Percentiles rank a stretch among this genome's conserved stretches.
Conservation (phyloP, 1,140 invertebrate genomes). For the Sarcophaga bullata region DNA sequence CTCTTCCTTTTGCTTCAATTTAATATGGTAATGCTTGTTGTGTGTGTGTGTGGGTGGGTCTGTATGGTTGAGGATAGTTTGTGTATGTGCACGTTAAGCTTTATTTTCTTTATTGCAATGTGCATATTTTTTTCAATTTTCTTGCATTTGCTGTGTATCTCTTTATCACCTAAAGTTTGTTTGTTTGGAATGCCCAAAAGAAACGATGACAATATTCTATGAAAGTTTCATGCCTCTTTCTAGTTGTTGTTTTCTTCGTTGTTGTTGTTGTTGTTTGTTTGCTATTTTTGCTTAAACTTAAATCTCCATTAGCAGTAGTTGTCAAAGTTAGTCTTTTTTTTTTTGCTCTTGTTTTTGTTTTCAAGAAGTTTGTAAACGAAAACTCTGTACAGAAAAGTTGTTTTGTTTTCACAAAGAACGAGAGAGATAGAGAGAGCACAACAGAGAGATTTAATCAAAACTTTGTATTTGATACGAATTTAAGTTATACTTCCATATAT, state of each 20-base stretch:
- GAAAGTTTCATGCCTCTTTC: too few relatives aligned
- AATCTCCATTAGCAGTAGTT: conserved; percentile 37
- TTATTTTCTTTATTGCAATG: too few relatives aligned
- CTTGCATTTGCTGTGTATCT: neutral
- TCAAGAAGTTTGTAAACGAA: conserved; percentile 18
- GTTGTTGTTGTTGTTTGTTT: too few relatives aligned
- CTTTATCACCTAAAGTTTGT: neutral
- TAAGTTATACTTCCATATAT: neutral
- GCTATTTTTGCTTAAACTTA: conserved; percentile 7
- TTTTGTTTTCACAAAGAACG: too few relatives aligned
- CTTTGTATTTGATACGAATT: neutral
- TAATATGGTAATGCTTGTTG: neutral
- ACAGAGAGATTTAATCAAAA: neutral
- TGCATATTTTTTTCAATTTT: too few relatives aligned
- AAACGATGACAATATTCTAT: too few relatives aligned
- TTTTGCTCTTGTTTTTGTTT: neutral
- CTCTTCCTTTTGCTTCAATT: neutral
- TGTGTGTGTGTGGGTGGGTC: too few relatives aligned
- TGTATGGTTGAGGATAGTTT: too few relatives aligned
- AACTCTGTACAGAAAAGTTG: neutral
- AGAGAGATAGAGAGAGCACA: too few relatives aligned
- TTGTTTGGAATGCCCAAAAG: neutral
- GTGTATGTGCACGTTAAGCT: too few relatives aligned
- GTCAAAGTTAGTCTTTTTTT: neutral
- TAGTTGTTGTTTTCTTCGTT: too few relatives aligned